Percentiles rank a stretch among this genome's conserved stretches.
phyloP scores from a whole-genome alignment of 2,888 invertebrate genomes.

The Matsumyia berberina region DNA sequence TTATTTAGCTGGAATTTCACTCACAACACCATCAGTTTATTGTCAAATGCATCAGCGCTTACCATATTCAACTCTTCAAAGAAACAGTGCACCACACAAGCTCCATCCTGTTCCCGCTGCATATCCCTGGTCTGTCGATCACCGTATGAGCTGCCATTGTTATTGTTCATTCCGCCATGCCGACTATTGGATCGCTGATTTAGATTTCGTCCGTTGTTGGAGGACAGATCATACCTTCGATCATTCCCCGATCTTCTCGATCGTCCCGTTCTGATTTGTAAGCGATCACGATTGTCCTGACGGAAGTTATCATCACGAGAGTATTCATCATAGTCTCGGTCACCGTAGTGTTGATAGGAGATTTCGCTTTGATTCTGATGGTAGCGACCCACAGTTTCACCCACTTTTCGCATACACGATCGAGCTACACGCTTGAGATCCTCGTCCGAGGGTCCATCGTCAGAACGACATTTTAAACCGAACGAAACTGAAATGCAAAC shows the following conservation, averaged over 20 bases:
- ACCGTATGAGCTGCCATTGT: slow-evolving; percentile 43
- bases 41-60: slow-evolving; percentile 76
- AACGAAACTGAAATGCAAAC: slow-evolving; percentile 30
- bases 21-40: background rate
- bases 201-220: slow-evolving; percentile 35
- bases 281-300: slow-evolving; percentile 77
- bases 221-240: slow-evolving; percentile 40
- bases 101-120: slow-evolving; percentile 78
- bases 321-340: slow-evolving; percentile 78
- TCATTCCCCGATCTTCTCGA: slow-evolving; percentile 77
- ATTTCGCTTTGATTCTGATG: slow-evolving; percentile 40
- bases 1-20: slow-evolving; percentile 80
- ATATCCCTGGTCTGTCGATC: slow-evolving; percentile 37
- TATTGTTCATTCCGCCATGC: slow-evolving; percentile 50
- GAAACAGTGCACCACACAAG: slow-evolving; percentile 89
- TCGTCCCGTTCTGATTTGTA: slow-evolving; percentile 77
- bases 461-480: slow-evolving; percentile 86
- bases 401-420: slow-evolving; percentile 85
- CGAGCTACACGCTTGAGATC: slow-evolving; percentile 86
- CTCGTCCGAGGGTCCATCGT: slow-evolving; percentile 86
- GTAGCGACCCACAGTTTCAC: slow-evolving; percentile 71
- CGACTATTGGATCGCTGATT: slow-evolving; percentile 66
- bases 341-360: slow-evolving; percentile 40
- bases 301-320: slow-evolving; percentile 75
- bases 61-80: slow-evolving; percentile 89